A percentile compares a stretch with the other conserved stretches of the same genome.
These are phyloP conservation scores for Alloscopus bannaensis DNA, from an alignment of 2,888 invertebrate species.

Conservation along the genomic window DNA sequence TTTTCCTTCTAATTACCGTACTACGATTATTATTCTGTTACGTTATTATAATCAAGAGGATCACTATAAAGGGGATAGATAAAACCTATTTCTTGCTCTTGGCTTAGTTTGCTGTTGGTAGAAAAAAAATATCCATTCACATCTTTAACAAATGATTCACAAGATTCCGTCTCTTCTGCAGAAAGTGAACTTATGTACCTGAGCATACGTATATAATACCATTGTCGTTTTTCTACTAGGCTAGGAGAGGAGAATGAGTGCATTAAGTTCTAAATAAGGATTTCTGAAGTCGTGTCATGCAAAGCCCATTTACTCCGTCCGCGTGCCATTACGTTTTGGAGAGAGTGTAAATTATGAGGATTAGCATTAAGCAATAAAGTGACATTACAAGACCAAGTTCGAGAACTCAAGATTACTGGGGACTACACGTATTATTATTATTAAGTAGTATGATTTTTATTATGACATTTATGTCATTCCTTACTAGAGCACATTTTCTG, in stretches of 20 bases:
- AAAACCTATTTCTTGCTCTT: conserved; percentile 35
- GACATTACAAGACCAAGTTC: conserved; percentile 49
- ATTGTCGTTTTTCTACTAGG: too few species aligned
- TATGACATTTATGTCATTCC: conserved; percentile 56
- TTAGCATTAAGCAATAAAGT: conserved; percentile 55
- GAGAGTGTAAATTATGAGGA: conserved; percentile 56
- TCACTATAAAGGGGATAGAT: conserved; percentile 50
- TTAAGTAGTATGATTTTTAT: conserved; percentile 25
- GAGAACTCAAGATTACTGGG: conserved; percentile 48
- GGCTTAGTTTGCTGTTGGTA: conserved; percentile 43
- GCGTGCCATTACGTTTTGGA: conserved; percentile 47
- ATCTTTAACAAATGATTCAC: not conserved
- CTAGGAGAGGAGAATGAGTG: too few species aligned
- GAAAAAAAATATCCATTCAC: conserved; percentile 8
- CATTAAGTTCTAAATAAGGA: conserved; percentile 52
- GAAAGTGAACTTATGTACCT: not conserved
- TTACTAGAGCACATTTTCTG: conserved; percentile 44
- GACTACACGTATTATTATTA: conserved; percentile 15
- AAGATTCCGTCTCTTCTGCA: not conserved
- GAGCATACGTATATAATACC: not conserved
- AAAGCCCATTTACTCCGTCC: conserved; percentile 54
- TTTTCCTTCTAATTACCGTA: conserved; percentile 34
- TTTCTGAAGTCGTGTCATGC: conserved; percentile 60
- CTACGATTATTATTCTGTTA: conserved; percentile 48
- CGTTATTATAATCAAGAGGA: conserved; percentile 63